A percentile compares a stretch with the other conserved stretches of the same genome.
Conservation (phyloP, 2,113 vertebrate species). For the Barbus barbus region DNA sequence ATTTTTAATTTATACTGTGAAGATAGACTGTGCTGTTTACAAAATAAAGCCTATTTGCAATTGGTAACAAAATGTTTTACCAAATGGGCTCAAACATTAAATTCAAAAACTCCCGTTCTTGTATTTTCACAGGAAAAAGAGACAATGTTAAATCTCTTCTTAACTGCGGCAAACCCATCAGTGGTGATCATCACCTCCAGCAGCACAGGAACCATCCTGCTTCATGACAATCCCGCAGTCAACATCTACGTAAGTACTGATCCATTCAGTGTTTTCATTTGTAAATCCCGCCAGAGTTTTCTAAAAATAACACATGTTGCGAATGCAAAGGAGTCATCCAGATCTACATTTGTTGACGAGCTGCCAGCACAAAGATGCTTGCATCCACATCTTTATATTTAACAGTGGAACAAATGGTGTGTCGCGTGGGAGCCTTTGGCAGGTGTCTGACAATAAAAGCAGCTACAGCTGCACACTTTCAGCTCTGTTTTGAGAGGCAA, state of each 20-base stretch:
- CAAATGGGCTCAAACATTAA: background rate
- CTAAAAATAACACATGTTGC: background rate
- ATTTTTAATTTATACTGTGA: too few relatives aligned
- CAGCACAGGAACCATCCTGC: background rate
- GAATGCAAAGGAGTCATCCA: background rate
- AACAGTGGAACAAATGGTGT: background rate
- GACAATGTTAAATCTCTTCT: rapidly evolving
- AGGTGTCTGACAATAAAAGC: conserved; percentile 60
- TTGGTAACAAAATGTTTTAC: background rate
- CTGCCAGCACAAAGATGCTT: background rate
- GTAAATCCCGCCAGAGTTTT: background rate
- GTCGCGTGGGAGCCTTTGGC: conserved; percentile 32
- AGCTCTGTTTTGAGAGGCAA: conserved; percentile 50
- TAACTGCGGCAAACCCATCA: background rate
- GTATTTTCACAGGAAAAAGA: background rate
- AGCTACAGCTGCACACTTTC: conserved; percentile 59
- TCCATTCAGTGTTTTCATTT: background rate
- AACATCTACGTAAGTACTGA: conserved; percentile 41
- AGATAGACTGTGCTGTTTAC: background rate
- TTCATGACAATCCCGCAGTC: rapidly evolving
- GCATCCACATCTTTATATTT: background rate
- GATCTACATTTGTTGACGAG: background rate
- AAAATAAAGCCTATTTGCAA: background rate
- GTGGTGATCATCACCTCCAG: conserved; percentile 31
- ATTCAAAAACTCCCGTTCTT: background rate